Evolutionary conservation across 2,113 vertebrate genomes (phyloP).

Genomic region (Ifrita kowaldi): DNA sequence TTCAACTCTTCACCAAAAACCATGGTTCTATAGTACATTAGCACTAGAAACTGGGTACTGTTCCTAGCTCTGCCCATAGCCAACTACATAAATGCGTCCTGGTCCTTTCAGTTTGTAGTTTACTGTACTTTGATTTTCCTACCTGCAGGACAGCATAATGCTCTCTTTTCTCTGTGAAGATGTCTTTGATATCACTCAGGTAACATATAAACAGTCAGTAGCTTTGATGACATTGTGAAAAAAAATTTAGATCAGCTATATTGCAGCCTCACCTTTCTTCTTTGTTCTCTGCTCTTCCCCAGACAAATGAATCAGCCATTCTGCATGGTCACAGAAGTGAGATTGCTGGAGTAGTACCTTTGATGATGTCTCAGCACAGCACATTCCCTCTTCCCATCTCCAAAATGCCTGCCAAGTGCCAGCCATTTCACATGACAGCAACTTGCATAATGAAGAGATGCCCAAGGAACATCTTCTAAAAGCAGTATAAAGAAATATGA

Average conservation of each 20-base stretch:
- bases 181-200: background rate
- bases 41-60: background rate
- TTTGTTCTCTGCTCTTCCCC: background rate
- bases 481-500: background rate
- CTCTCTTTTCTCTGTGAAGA: background rate
- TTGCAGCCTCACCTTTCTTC: background rate
- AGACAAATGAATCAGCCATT: background rate
- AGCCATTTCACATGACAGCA: background rate
- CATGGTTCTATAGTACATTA: background rate
- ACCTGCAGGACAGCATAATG: background rate
- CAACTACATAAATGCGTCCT: fast-evolving
- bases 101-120: background rate
- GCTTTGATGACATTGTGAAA: background rate
- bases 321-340: background rate
- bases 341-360: background rate
- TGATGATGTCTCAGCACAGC: background rate
- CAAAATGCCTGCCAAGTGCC: background rate
- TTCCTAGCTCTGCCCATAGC: background rate
- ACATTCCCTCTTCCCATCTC: background rate
- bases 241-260: background rate
- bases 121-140: background rate
- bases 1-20: background rate
- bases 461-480: background rate
- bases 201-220: background rate
- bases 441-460: background rate